Evolutionary conservation across 2,888 invertebrate species (phyloP), one percentile per base, ranked within the genome.

Genomic region (Brachycybe producta): DNA sequence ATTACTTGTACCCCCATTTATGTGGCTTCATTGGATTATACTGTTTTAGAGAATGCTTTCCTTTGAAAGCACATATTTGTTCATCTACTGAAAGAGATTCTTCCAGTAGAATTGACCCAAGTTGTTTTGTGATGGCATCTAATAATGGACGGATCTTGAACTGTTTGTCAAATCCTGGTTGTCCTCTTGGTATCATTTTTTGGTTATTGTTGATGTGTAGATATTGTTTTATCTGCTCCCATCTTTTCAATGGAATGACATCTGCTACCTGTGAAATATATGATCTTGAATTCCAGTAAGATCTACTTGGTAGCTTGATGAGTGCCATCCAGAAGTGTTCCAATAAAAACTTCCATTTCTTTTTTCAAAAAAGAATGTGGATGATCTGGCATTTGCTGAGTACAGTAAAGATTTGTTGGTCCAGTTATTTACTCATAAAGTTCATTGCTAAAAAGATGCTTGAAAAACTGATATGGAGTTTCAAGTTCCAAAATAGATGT

Each of bases 1-100:
- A 53, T 3, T 53, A n/a, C 35, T 54, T 54, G 35, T 57, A 63
- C 7, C 62, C 63, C 62, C 62, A 65, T 57, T 67, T 66, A 49
- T 64, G 63, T 40, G 64, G 65, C 67, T 66, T 67, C 60, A 66
- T 67, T 17, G 64, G 63, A 51, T 62, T 57, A 55, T 64, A 65
- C 49, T 60, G 63, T 48, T 61, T 61, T 44, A 64, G 27, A 2
- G 11, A n/a, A 36, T 28, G 26, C 2, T 34, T 49, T 13, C 24
- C 46, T 34, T 53, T 54, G 24, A 41, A 44, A 3, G 53, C 51
- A 41, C 43, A 49, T 11, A 53, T 54, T 43, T 53, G 52, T 51
- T 54, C 53, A 53, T 53, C 46, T 13, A 54, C 45, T 15, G 45
- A 30, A 5, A 47, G 46, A 30, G 21, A 39, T 26, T 52, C 49